A percentile compares a stretch with the other conserved stretches of the same genome.
These are phyloP conservation scores for Megalops atlanticus DNA, from an alignment of 2,113 vertebrate genomes.

Conservation along the genomic window DNA sequence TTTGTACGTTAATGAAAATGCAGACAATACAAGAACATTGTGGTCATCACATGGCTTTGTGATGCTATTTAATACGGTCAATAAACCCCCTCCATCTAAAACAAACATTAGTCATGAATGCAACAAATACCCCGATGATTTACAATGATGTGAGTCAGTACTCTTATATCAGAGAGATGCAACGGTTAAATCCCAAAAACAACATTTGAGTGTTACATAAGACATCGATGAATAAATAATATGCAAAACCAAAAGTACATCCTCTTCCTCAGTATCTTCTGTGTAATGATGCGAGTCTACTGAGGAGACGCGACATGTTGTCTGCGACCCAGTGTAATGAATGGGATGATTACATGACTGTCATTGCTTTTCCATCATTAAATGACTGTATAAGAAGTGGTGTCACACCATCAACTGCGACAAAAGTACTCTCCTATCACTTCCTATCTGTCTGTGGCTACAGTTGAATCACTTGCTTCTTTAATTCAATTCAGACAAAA, in stretches of 20 bases:
- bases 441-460: not conserved
- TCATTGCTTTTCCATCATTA: no score
- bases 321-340: not conserved
- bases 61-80: not conserved
- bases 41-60: not conserved
- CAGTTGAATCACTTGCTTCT: not conserved
- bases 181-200: no score
- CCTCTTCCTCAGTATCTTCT: not conserved
- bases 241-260: not conserved
- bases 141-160: no score
- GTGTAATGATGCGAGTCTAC: not conserved
- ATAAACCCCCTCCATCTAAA: no score
- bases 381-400: no score
- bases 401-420: not conserved
- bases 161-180: no score
- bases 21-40: not conserved
- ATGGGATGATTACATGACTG: no score
- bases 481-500: not conserved
- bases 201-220: no score
- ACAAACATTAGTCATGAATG: no score
- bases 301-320: not conserved
- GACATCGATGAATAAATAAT: no score
- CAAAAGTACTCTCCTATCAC: slow-evolving; percentile 8
- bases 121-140: no score
- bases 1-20: not conserved